Conservation (phyloP, 2,888 invertebrate species). For the Lasius fuliginosus region DNA sequence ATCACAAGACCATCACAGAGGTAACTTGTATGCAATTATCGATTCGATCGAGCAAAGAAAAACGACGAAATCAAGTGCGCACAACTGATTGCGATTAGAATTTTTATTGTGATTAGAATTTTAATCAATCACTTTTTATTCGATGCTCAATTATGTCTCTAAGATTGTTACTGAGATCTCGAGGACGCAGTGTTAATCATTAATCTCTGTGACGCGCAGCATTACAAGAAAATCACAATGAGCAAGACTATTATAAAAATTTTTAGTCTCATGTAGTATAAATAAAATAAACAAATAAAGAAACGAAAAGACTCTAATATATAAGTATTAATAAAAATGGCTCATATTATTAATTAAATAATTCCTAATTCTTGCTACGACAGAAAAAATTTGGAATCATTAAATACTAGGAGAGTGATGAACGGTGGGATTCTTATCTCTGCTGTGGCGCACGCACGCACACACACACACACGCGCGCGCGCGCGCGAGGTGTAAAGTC, state of each 20-base stretch:
- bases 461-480: too few relatives aligned
- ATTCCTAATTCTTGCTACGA: too few relatives aligned
- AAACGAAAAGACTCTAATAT: too few relatives aligned
- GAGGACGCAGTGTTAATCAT: not conserved
- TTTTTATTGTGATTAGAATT: not conserved
- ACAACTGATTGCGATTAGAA: not conserved
- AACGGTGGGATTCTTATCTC: too few relatives aligned
- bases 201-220: not conserved
- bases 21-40: not conserved
- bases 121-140: slow-evolving; percentile 20
- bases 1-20: not conserved
- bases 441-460: too few relatives aligned
- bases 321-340: not conserved
- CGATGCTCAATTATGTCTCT: not conserved
- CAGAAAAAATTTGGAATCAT: too few relatives aligned
- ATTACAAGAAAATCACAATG: not conserved
- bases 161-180: not conserved
- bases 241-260: not conserved
- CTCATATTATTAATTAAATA: not conserved
- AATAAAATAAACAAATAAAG: not conserved
- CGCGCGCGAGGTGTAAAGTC: too few relatives aligned
- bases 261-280: not conserved
- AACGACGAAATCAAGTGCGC: not conserved
- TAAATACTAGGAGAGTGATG: too few relatives aligned
- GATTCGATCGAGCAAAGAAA: not conserved